Evolutionary conservation across 2,888 invertebrate species (phyloP).

Genomic region (Serrognathus titanus): DNA sequence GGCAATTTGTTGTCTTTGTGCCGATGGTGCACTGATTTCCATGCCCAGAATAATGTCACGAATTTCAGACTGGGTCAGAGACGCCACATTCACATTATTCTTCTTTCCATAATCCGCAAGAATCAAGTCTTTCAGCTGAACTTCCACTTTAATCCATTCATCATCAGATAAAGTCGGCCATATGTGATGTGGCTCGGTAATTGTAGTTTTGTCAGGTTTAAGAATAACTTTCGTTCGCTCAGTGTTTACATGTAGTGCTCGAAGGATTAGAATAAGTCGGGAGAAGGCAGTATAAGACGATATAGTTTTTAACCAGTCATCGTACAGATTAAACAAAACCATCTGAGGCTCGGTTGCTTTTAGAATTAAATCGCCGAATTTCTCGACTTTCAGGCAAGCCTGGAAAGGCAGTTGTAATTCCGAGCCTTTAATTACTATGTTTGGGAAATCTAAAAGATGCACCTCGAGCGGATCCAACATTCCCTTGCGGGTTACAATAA

Average conservation of each 20-base stretch:
- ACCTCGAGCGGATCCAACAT: slow-evolving; percentile 99
- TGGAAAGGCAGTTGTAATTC: slow-evolving; percentile 98
- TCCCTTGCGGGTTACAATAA: slow-evolving; percentile 98
- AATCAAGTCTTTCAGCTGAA: slow-evolving; percentile 96
- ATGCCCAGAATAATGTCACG: slow-evolving; percentile 98
- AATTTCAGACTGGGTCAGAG: slow-evolving; percentile 98
- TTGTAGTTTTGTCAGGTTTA: slow-evolving; percentile 98
- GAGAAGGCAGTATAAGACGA: slow-evolving; percentile 99
- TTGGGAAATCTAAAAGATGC: slow-evolving; percentile 99
- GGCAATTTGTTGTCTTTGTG: slow-evolving; percentile 98
- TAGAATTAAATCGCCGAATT: slow-evolving; percentile 97
- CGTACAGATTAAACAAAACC: slow-evolving; percentile 98
- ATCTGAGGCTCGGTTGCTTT: slow-evolving; percentile 99
- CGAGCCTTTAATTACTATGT: slow-evolving; percentile 99
- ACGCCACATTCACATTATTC: slow-evolving; percentile 98
- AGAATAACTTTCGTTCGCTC: slow-evolving; percentile 97
- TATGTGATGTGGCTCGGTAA: slow-evolving; percentile 99
- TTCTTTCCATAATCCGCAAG: slow-evolving; percentile 99
- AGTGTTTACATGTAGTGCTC: slow-evolving; percentile 98
- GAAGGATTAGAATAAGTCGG: slow-evolving; percentile 89
- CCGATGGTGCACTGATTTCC: slow-evolving; percentile 99
- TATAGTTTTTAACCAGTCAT: slow-evolving; percentile 99
- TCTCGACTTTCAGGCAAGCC: slow-evolving; percentile 97
- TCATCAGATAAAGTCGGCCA: slow-evolving; percentile 98
- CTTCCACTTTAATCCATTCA: slow-evolving; percentile 99